Conservation (phyloP, 2,797 vertebrate genomes). For the Aeoliscus strigatus region DNA sequence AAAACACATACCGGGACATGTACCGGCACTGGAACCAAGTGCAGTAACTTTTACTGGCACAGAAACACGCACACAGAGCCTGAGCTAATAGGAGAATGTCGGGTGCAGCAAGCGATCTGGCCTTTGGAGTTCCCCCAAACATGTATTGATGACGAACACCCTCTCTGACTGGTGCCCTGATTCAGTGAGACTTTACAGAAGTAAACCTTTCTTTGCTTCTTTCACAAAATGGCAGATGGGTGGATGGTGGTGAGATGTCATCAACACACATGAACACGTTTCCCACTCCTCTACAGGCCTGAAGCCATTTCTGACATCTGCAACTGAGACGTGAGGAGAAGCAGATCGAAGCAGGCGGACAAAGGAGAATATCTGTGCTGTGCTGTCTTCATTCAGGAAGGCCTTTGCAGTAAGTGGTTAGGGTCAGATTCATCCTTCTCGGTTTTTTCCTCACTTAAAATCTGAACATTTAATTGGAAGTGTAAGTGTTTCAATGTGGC, state of each 20-base stretch:
- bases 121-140: constrained; percentile 17
- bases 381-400: constrained; percentile 2
- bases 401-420: neutral
- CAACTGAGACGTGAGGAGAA: constrained; percentile 27
- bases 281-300: constrained; percentile 10
- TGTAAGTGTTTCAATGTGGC: too few relatives aligned
- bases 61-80: neutral
- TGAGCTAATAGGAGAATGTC: constrained; percentile 2
- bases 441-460: neutral
- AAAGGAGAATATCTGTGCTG: constrained; percentile 13
- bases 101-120: constrained; percentile 13
- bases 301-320: constrained; percentile 29
- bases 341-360: constrained; percentile 41
- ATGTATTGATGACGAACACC: constrained; percentile 20
- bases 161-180: constrained; percentile 11
- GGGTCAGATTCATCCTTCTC: neutral
- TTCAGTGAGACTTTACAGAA: neutral
- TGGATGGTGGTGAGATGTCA: too few relatives aligned
- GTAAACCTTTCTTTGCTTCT: neutral
- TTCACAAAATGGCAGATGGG: neutral
- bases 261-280: constrained; percentile 1
- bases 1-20: too few relatives aligned
- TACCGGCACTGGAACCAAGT: neutral
- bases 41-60: neutral
- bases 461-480: too few relatives aligned